These are phyloP conservation scores for Eugnorisma glareosa DNA, from an alignment of 2,888 invertebrate species.

Conservation along the genomic window DNA sequence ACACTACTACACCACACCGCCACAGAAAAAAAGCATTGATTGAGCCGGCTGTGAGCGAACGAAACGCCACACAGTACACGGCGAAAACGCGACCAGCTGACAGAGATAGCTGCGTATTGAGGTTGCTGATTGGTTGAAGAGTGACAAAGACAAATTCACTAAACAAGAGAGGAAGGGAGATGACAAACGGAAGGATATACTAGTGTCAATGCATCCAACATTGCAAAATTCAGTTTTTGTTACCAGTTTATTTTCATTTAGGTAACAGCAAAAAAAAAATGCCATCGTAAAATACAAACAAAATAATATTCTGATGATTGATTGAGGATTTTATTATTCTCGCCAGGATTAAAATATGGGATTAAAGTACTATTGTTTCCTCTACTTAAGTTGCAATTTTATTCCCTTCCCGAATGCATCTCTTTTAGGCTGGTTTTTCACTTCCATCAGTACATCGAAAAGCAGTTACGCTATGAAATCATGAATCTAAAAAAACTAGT, in stretches of 20 bases:
- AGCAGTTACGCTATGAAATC: not conserved
- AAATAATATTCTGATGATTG: not conserved
- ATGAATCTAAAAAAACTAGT: not conserved
- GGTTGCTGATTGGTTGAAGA: conserved; percentile 69
- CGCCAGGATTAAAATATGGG: not conserved
- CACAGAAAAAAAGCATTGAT: conserved; percentile 89
- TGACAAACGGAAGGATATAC: conserved; percentile 83
- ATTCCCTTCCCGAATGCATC: not conserved
- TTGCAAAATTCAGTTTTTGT: conserved; percentile 58
- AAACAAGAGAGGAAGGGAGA: conserved; percentile 77
- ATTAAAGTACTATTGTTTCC: not conserved
- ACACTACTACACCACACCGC: conserved; percentile 83
- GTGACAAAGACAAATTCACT: conserved; percentile 73
- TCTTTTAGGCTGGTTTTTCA: not conserved
- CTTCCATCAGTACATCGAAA: not conserved
- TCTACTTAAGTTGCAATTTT: not conserved
- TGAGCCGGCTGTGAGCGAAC: conserved; percentile 73
- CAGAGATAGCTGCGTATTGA: conserved; percentile 78
- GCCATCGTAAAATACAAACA: not conserved
- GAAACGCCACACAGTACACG: conserved; percentile 67
- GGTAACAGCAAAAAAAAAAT: conserved; percentile 19
- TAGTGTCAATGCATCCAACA: conserved; percentile 78
- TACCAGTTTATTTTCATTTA: conserved; percentile 51
- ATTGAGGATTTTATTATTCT: not conserved
- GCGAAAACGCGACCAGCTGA: conserved; percentile 67